A percentile compares a stretch with the other conserved stretches of the same genome.
Evolutionary conservation across 1,140 invertebrate species (phyloP).

Genomic region (Aphidius ervi): DNA sequence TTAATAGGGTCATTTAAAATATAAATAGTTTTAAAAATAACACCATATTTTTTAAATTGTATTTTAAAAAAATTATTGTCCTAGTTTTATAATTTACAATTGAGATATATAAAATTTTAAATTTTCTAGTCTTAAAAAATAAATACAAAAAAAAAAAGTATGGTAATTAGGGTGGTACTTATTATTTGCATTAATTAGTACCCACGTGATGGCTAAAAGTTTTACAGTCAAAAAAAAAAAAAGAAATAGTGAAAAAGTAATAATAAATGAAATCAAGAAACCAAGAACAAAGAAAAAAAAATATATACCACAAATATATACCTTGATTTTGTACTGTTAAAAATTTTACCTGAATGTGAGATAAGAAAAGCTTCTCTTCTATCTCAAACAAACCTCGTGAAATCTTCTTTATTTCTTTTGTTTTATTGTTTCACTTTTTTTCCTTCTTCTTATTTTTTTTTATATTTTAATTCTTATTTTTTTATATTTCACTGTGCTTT

Average conservation of each 20-base stretch:
- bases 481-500: background rate
- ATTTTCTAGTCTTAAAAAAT: slow-evolving; percentile 29
- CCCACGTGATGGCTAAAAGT: slow-evolving; percentile 34
- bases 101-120: no score
- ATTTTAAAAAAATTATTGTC: no score
- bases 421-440: background rate
- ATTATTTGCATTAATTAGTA: slow-evolving; percentile 35
- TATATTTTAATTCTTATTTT: slow-evolving; percentile 1
- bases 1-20: no score
- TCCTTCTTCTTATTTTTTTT: background rate
- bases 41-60: no score
- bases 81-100: no score
- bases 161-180: slow-evolving; percentile 27
- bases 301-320: no score
- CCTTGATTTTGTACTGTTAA: background rate
- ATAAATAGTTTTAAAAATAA: no score
- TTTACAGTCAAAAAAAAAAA: slow-evolving; percentile 19
- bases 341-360: background rate
- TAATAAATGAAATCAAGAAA: no score
- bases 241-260: no score
- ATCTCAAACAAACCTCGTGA: no score
- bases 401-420: background rate
- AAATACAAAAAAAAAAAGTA: slow-evolving; percentile 18
- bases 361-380: slow-evolving; percentile 5
- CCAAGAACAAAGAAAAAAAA: no score